phyloP scores from a whole-genome alignment of 2,888 invertebrate genomes.

The Escarpia spicata region DNA sequence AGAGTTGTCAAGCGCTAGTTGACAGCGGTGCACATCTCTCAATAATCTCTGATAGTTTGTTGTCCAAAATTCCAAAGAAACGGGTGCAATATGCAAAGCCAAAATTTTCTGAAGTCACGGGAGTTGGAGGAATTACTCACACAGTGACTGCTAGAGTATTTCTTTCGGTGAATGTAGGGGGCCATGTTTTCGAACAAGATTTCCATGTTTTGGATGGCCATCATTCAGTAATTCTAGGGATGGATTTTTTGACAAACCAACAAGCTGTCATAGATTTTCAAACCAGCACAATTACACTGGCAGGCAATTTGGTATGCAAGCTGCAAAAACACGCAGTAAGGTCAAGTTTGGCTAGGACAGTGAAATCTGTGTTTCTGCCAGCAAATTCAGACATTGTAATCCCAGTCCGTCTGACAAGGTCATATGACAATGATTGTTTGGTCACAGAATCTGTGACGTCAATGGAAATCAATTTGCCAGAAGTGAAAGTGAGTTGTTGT shows the following conservation, averaged over 20 bases:
- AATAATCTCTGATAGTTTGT: neutral
- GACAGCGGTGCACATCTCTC: neutral
- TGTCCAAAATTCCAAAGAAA: neutral
- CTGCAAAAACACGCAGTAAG: neutral
- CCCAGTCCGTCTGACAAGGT: neutral
- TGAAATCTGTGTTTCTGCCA: neutral
- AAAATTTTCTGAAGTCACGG: neutral
- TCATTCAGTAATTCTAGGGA: no score
- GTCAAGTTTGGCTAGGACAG: neutral
- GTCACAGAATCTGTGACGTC: neutral
- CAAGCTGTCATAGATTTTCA: neutral
- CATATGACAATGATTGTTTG: neutral
- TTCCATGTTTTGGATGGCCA: no score
- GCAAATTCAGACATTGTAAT: neutral
- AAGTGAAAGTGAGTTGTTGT: neutral
- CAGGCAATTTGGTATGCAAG: neutral
- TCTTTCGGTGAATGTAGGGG: neutral
- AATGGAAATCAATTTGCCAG: neutral
- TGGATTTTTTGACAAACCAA: neutral
- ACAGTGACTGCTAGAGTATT: neutral
- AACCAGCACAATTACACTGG: neutral
- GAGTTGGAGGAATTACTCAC: neutral
- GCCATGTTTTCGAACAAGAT: neutral
- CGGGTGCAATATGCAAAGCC: neutral
- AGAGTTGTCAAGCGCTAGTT: neutral